A percentile compares a stretch with the other conserved stretches of the same genome.
These are phyloP conservation scores for Leptopilina myrica DNA, from an alignment of 2,888 invertebrate species.

Conservation along the genomic window DNA sequence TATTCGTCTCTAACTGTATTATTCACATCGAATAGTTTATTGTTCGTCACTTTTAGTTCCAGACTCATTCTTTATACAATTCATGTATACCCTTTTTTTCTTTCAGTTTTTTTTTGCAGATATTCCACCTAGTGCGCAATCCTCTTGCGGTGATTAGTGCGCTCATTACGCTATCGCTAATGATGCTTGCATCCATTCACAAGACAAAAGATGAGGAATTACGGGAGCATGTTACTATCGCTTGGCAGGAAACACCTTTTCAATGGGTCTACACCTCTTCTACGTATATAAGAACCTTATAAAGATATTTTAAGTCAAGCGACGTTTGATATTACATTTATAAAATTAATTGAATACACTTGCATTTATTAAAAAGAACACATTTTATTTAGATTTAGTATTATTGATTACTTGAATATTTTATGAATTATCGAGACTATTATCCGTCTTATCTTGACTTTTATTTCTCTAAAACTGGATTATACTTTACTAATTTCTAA, in stretches of 20 bases:
- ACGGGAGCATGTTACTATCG: conserved; percentile 48
- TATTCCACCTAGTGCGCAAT: conserved; percentile 60
- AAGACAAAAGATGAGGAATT: conserved; percentile 67
- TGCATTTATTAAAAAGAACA: too few species aligned
- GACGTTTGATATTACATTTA: neutral
- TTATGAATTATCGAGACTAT: too few species aligned
- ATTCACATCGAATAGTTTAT: neutral
- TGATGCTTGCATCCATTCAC: conserved; percentile 70
- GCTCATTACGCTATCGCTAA: conserved; percentile 75
- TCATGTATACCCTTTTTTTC: conserved; percentile 33
- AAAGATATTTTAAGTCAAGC: neutral
- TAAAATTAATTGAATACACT: too few species aligned
- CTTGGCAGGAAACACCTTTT: conserved; percentile 48
- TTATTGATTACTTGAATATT: too few species aligned
- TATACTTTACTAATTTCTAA: too few species aligned
- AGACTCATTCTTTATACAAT: conserved; percentile 38
- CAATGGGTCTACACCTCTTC: neutral
- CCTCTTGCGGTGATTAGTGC: conserved; percentile 73
- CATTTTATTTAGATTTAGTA: too few species aligned
- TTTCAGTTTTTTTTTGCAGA: conserved; percentile 47
- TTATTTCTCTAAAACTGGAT: too few species aligned
- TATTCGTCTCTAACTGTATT: too few species aligned
- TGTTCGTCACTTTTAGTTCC: neutral
- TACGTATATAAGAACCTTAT: conserved; percentile 18
- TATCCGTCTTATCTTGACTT: too few species aligned